A percentile compares a stretch with the other conserved stretches of the same genome.
phyloP scores from a whole-genome alignment of 1,140 invertebrate species.

The Leptoteleia sp. region DNA sequence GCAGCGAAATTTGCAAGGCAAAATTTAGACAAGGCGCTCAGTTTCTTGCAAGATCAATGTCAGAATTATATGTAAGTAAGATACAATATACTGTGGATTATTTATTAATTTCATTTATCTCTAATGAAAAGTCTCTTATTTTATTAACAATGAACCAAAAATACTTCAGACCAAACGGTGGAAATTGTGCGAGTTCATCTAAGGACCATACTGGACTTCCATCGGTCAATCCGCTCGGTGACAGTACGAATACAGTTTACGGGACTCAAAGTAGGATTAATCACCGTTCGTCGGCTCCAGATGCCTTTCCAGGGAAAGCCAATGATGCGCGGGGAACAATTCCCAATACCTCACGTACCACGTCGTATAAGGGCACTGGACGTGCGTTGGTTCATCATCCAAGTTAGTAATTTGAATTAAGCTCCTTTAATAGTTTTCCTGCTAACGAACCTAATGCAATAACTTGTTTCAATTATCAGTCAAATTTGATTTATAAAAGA shows the following conservation, averaged over 20 bases:
- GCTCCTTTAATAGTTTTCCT: no score
- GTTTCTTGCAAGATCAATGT: slow-evolving; percentile 83
- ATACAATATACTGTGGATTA: neutral
- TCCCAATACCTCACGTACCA: slow-evolving; percentile 64
- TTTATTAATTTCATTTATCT: neutral
- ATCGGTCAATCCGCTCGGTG: slow-evolving; percentile 63
- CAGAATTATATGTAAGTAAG: slow-evolving; percentile 83
- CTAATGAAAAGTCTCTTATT: no score
- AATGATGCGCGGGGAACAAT: slow-evolving; percentile 64
- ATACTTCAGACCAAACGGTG: slow-evolving; percentile 81
- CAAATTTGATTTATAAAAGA: no score
- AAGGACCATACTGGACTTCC: slow-evolving; percentile 50
- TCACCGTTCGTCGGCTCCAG: slow-evolving; percentile 64
- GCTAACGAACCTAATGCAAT: no score
- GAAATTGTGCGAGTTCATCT: slow-evolving; percentile 76
- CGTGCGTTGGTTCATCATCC: slow-evolving; percentile 65
- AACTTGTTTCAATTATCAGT: no score
- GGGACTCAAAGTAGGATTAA: slow-evolving; percentile 73
- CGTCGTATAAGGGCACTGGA: slow-evolving; percentile 68
- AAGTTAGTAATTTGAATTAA: slow-evolving; percentile 61
- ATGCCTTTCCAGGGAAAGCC: slow-evolving; percentile 66
- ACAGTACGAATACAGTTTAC: slow-evolving; percentile 63
- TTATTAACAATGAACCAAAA: no score
- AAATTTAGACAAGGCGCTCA: slow-evolving; percentile 83
- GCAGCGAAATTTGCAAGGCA: slow-evolving; percentile 81